phyloP scores from a whole-genome alignment of 2,113 vertebrate species.

The Drymodes brunneopygia region DNA sequence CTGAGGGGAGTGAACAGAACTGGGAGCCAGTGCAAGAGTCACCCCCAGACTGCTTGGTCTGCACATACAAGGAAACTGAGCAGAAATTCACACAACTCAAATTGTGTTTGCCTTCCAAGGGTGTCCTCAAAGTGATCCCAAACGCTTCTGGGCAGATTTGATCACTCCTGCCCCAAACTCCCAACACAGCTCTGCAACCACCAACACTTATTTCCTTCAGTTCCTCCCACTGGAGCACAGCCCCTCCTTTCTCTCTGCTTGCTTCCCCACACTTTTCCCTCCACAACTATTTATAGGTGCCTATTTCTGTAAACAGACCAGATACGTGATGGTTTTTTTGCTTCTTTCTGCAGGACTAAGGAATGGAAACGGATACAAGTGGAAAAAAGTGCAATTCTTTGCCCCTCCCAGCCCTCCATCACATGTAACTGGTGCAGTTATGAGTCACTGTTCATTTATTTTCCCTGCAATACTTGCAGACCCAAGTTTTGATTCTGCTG shows the following conservation, averaged over 20 bases:
- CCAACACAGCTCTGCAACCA: not conserved
- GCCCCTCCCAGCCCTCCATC: not conserved
- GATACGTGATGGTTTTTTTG: not conserved
- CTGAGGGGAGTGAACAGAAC: not conserved
- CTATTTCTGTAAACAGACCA: not conserved
- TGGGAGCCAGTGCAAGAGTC: not conserved
- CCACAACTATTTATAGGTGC: not conserved
- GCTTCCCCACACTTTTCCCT: not conserved
- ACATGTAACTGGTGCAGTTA: slow-evolving; percentile 3
- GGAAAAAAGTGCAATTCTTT: not conserved
- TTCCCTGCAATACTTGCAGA: not conserved
- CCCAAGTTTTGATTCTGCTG: not conserved
- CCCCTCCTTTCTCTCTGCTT: not conserved
- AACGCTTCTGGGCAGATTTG: not conserved
- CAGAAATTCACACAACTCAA: not conserved
- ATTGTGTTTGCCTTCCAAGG: not conserved
- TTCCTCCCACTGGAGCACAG: not conserved
- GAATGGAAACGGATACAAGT: not conserved
- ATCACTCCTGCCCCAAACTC: not conserved
- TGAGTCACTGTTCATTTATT: slow-evolving; percentile 15
- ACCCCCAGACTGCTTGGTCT: not conserved
- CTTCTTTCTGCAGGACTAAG: not conserved
- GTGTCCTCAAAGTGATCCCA: not conserved
- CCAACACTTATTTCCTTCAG: not conserved
- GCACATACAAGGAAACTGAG: not conserved